A percentile compares a stretch with the other conserved stretches of the same genome.
Evolutionary conservation across 2,797 vertebrate genomes (phyloP).

Genomic region (Pangasius sanitwongsei): DNA sequence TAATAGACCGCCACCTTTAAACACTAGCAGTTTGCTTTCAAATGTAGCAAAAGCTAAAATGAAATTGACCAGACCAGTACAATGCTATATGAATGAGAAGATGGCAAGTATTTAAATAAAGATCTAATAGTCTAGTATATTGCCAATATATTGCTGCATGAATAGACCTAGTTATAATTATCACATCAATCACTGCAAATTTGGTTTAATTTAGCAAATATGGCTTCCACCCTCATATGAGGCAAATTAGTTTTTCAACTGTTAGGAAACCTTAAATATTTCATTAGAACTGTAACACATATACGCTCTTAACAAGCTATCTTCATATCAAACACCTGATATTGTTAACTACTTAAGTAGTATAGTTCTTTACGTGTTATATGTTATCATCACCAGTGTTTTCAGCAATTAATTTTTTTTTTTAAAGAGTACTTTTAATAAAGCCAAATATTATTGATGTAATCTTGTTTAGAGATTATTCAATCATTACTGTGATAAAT

Average conservation of each 20-base stretch:
- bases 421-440: background rate
- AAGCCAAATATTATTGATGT: background rate
- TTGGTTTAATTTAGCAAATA: background rate
- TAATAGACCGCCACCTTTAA: background rate
- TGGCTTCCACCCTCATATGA: background rate
- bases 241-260: too few relatives aligned
- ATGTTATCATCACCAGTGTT: background rate
- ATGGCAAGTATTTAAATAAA: background rate
- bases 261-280: too few relatives aligned
- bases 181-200: background rate
- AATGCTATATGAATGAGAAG: background rate
- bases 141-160: background rate
- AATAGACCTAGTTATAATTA: background rate
- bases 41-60: background rate
- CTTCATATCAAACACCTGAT: slow-evolving; percentile 51
- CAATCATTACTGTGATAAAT: background rate
- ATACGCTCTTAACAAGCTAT: background rate
- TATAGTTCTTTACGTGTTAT: background rate
- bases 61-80: background rate
- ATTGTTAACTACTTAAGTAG: background rate
- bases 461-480: background rate
- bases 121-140: background rate
- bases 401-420: background rate
- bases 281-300: too few relatives aligned
- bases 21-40: background rate